Conservation (phyloP, 2,888 invertebrate species). For the Cotesia congregata region DNA sequence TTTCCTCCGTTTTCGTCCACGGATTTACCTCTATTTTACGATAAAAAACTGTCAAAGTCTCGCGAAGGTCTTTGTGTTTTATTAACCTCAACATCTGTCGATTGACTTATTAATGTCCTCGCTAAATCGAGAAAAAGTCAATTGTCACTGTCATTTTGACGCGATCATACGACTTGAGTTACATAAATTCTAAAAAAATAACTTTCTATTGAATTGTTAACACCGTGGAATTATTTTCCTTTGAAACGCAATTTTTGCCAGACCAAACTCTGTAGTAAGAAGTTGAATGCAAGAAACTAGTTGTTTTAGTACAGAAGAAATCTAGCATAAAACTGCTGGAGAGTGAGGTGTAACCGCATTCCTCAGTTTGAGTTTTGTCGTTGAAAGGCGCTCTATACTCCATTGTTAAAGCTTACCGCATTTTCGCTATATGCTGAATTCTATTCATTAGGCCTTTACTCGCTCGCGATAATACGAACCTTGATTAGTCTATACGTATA, state of each 20-base stretch:
- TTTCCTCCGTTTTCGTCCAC: conserved; percentile 29
- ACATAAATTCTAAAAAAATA: too few species aligned
- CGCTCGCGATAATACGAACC: conserved; percentile 30
- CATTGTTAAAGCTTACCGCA: not conserved
- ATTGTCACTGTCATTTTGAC: too few species aligned
- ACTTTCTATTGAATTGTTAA: too few species aligned
- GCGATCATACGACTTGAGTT: too few species aligned
- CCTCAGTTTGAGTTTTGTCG: not conserved
- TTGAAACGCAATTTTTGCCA: too few species aligned
- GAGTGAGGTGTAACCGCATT: not conserved
- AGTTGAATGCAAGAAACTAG: not conserved
- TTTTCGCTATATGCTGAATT: not conserved
- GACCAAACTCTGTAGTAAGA: not conserved
- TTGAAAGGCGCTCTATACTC: not conserved
- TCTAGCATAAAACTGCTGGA: not conserved
- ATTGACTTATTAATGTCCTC: too few species aligned
- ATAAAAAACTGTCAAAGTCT: not conserved
- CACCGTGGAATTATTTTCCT: too few species aligned
- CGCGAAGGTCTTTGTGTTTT: too few species aligned
- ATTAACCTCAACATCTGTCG: too few species aligned
- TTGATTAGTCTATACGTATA: conserved; percentile 23
- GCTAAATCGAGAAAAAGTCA: too few species aligned
- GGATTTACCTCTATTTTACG: not conserved
- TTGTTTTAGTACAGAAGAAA: not conserved
- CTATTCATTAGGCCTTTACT: conserved; percentile 33